These are phyloP conservation scores for Campylomormyrus numenius DNA, from an alignment of 2,113 vertebrate species.

Conservation along the genomic window DNA sequence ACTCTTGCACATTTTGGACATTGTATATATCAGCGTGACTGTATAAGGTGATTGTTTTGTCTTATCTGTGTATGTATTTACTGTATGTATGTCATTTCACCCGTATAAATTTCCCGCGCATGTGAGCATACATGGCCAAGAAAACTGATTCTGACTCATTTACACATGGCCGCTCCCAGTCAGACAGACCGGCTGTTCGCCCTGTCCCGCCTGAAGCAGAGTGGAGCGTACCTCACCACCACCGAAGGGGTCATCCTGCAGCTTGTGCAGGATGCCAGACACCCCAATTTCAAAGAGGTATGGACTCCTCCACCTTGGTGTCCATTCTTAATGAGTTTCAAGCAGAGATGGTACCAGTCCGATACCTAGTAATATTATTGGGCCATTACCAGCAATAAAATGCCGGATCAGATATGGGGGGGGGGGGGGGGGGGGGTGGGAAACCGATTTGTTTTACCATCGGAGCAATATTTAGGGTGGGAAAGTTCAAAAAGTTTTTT, in stretches of 20 bases:
- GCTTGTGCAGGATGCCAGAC: constrained; percentile 68
- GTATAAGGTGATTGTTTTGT: neutral
- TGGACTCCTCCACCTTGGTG: too few relatives aligned
- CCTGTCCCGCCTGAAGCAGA: constrained; percentile 74
- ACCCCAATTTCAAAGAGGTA: constrained; percentile 80
- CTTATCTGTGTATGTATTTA: neutral
- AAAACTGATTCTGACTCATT: neutral
- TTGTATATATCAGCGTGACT: neutral
- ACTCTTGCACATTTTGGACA: neutral
- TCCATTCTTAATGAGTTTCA: neutral
- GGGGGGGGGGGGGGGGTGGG: neutral
- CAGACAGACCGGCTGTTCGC: constrained; percentile 82
- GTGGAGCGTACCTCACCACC: constrained; percentile 76
- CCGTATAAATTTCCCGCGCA: neutral
- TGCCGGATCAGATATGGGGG: too few relatives aligned
- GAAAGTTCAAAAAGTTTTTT: too few relatives aligned
- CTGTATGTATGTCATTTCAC: neutral
- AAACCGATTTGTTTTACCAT: too few relatives aligned
- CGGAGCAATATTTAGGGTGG: too few relatives aligned
- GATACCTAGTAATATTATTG: neutral
- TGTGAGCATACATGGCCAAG: neutral
- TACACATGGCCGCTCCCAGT: constrained; percentile 43
- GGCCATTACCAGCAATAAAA: neutral
- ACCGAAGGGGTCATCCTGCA: constrained; percentile 77
- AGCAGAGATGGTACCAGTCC: neutral